Evolutionary conservation across 2,888 invertebrate genomes (phyloP).

Genomic region (Cosmopolites sordidus): DNA sequence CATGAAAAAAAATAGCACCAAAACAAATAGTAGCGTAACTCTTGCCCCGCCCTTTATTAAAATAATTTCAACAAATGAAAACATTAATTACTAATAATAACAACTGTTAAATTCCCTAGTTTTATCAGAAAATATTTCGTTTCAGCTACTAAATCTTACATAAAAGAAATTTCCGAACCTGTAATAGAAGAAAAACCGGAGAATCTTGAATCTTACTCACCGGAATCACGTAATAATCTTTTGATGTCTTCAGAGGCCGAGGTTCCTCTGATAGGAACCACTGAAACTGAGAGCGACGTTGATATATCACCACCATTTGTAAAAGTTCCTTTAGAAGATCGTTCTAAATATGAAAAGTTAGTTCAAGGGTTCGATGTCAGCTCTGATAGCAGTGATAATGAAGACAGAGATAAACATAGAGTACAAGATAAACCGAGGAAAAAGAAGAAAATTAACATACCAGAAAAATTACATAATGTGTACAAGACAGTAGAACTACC

Average conservation of each 20-base stretch:
- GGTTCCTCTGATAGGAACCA: constrained; percentile 45
- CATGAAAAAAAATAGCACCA: no score
- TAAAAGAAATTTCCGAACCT: constrained; percentile 32
- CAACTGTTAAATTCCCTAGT: no score
- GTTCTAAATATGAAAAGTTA: constrained; percentile 76
- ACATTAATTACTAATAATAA: no score
- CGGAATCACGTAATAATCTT: constrained; percentile 26
- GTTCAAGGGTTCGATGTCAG: constrained; percentile 58
- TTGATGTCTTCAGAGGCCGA: constrained; percentile 45
- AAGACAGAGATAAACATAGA: constrained; percentile 46
- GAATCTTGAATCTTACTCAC: constrained; percentile 35
- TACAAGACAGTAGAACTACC: constrained; percentile 52
- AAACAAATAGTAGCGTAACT: no score
- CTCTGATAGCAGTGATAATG: constrained; percentile 51
- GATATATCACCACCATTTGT: constrained; percentile 54
- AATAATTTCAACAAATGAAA: no score
- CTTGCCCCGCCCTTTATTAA: no score
- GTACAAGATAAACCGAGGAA: constrained; percentile 44
- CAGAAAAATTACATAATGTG: constrained; percentile 54
- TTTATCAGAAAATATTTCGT: not conserved
- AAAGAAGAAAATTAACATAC: constrained; percentile 49
- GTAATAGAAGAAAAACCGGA: constrained; percentile 31
- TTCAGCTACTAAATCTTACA: constrained; percentile 3
- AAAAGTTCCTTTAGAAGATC: constrained; percentile 62
- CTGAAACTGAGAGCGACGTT: constrained; percentile 38